Conservation (phyloP, 2,888 invertebrate genomes). For the Cataglyphis cursor region DNA sequence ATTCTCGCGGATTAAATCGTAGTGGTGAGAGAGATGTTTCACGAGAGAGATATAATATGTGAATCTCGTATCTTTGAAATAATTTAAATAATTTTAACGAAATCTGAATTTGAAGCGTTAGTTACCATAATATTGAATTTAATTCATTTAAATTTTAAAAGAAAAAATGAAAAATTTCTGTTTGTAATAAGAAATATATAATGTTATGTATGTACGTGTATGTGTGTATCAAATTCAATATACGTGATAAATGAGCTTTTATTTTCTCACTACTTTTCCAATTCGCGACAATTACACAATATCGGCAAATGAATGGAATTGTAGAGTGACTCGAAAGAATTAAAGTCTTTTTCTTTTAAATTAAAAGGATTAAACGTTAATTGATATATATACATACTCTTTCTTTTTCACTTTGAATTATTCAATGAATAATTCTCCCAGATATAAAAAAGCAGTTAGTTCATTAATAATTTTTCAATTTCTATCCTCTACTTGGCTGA, state of each 20-base stretch:
- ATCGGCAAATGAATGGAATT: constrained; percentile 32
- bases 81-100: background rate
- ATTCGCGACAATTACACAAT: constrained; percentile 15
- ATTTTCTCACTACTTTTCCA: constrained; percentile 15
- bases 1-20: constrained; percentile 25
- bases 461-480: constrained; percentile 26
- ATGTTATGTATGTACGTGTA: no score
- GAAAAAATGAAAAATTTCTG: background rate
- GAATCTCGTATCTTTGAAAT: background rate
- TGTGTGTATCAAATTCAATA: background rate
- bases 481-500: background rate
- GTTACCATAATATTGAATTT: background rate
- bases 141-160: background rate
- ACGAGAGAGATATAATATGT: background rate
- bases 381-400: background rate
- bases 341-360: constrained; percentile 4
- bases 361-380: background rate
- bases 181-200: background rate
- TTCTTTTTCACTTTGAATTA: background rate
- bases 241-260: background rate
- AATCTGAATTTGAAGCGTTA: background rate
- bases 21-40: constrained; percentile 19
- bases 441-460: background rate
- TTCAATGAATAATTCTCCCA: background rate
- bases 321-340: background rate